Percentiles rank a stretch among this genome's conserved stretches.
Conservation (phyloP, 2,888 invertebrate genomes). For the Calameuta filiformis region DNA sequence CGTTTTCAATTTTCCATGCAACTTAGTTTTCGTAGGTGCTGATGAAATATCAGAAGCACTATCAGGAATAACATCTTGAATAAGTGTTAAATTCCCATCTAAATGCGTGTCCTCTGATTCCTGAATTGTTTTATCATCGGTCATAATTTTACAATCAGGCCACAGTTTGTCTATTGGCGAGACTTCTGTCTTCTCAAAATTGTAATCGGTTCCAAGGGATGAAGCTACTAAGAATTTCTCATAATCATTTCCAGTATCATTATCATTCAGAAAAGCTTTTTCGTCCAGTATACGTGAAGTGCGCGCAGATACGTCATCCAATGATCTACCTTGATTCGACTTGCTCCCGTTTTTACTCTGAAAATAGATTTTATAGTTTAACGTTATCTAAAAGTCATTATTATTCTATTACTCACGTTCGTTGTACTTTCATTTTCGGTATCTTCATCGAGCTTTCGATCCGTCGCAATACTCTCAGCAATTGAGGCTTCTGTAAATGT, state of each 20-base stretch:
- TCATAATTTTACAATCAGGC: conserved; percentile 3
- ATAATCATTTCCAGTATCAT: conserved; percentile 11
- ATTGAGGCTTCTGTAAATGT: neutral
- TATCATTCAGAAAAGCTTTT: conserved; percentile 17
- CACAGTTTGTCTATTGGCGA: neutral
- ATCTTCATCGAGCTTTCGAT: neutral
- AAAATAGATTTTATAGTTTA: neutral
- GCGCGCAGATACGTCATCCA: conserved; percentile 14
- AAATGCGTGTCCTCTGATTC: conserved; percentile 19
- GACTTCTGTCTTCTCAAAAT: conserved; percentile 8
- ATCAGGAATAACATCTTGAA: conserved; percentile 36
- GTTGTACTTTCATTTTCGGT: conserved; percentile 23
- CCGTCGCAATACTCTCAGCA: neutral
- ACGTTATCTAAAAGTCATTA: neutral
- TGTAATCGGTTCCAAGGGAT: neutral
- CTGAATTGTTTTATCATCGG: conserved; percentile 13
- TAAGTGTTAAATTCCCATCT: conserved; percentile 17
- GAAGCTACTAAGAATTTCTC: neutral
- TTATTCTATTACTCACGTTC: neutral
- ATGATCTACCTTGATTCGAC: conserved; percentile 11
- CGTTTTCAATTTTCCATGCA: conserved; percentile 13
- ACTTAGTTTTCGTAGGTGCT: conserved; percentile 24
- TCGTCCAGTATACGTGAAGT: conserved; percentile 29
- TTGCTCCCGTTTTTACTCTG: neutral
- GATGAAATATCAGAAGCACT: conserved; percentile 36